Evolutionary conservation across 2,797 vertebrate genomes (phyloP), one percentile per base, ranked within the genome.

Genomic region (Triplophysa yarkandensis): DNA sequence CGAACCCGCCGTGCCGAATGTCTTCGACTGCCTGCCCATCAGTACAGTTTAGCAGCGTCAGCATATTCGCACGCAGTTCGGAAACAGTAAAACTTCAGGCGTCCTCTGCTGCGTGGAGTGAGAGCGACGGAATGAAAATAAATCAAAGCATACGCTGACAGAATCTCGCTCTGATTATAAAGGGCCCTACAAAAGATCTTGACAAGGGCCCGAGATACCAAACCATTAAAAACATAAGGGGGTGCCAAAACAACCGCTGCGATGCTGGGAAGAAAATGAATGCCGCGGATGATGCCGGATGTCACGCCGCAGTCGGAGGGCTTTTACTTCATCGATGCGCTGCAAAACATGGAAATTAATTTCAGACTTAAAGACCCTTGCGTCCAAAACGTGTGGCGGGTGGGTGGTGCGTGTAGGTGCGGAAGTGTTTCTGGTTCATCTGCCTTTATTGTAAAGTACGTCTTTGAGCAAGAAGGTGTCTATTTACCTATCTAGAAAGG

Each of bases 141-240:
- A 74, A 75, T 75, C 64, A 68, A 68, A 68, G 73, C 63, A 61
- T 57, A 61, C 21, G 43, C 73, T 68, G 64, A 75, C 64, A 75
- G 73, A 61, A 61, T 52, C 41, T 48, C 73, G 28, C 14, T 60
- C 54, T 75, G 39, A 67, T 67, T 75, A 50, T 41, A 68, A 75
- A 74, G 62, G 28, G 62, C 62, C 57, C 36, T 43, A 44, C 50
- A 39, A 74, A n/a, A 58, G 41, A 67, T 67, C 64, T 60, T 61
- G 55, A 75, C 54, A 50, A 68, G 73, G 55, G 54, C 30, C 55
- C 44, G 60, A 60, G 73, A 75, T 61, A 60, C 54, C 55, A 50
- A 75, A 68, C 73, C 34, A 75, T 75, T 75, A 68, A 75, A 74
- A 68, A 68, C 64, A 61, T 75, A 68, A 28, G 43, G 55, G 70